phyloP scores from a whole-genome alignment of 1,140 invertebrate species.

The Brachionus koreanus region DNA sequence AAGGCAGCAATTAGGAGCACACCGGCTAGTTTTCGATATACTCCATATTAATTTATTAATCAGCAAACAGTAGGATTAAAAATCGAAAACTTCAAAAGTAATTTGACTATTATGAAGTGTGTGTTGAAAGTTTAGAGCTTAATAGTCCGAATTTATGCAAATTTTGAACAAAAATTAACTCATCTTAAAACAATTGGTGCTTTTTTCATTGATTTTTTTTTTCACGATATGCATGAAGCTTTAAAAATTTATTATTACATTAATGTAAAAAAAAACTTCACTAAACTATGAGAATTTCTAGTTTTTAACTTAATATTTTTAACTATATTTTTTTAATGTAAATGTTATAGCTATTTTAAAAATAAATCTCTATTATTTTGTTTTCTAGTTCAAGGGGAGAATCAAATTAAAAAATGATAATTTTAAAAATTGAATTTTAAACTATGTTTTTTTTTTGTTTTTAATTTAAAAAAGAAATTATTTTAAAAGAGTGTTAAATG shows the following conservation, averaged over 20 bases:
- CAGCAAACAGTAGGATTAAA: background rate
- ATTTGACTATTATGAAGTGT: background rate
- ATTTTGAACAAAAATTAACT: background rate
- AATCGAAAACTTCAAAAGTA: background rate
- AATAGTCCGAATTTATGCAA: background rate
- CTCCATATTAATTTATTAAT: conserved; percentile 20
- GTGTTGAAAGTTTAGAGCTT: background rate
- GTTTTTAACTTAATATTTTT: background rate
- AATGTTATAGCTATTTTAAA: background rate
- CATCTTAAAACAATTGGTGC: background rate
- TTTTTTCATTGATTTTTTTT: background rate
- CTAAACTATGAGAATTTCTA: background rate
- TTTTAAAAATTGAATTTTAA: conserved; percentile 10
- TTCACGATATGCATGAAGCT: background rate
- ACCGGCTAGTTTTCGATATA: conserved; percentile 11
- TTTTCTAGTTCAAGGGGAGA: background rate
- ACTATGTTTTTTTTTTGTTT: background rate
- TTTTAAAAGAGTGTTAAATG: background rate
- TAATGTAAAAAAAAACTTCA: background rate
- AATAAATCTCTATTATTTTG: background rate
- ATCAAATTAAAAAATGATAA: conserved; percentile 8
- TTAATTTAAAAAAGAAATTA: background rate
- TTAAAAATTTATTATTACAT: background rate
- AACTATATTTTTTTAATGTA: conserved; percentile 18
- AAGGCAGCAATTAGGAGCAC: background rate